Evolutionary conservation across 2,113 vertebrate genomes (phyloP).

Genomic region (Danionella cerebrum): DNA sequence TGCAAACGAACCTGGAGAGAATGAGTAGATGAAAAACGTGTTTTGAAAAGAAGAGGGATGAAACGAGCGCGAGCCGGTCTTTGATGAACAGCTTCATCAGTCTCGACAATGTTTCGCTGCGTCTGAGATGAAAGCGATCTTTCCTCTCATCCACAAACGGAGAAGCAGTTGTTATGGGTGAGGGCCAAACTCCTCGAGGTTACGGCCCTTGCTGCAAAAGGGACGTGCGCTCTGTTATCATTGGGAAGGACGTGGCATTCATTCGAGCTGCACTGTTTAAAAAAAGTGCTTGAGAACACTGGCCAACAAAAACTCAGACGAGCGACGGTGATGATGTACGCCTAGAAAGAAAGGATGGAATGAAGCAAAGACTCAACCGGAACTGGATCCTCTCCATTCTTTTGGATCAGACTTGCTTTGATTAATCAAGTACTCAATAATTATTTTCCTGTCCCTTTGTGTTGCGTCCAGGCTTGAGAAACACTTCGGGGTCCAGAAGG

Average conservation of each 20-base stretch:
- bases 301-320: conserved; percentile 51
- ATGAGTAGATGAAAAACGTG: no score
- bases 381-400: conserved; percentile 14
- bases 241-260: conserved; percentile 45
- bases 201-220: conserved; percentile 24
- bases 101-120: conserved; percentile 24
- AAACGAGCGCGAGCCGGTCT: not conserved
- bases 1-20: no score
- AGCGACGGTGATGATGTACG: conserved; percentile 41
- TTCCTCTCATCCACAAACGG: conserved; percentile 10
- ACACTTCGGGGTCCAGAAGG: not conserved
- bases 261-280: conserved; percentile 27
- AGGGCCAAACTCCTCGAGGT: conserved; percentile 42
- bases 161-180: conserved; percentile 36
- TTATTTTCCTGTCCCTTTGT: not conserved
- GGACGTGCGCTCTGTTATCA: conserved; percentile 36
- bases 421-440: not conserved
- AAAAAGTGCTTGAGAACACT: conserved; percentile 27
- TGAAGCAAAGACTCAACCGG: not conserved
- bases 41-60: conserved; percentile 11
- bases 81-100: conserved; percentile 22
- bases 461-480: not conserved
- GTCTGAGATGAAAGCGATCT: conserved; percentile 31
- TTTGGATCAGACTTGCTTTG: conserved; percentile 14
- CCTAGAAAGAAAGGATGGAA: conserved; percentile 38